Conservation (phyloP, 1,140 invertebrate species). For the Drosophila insularis region DNA sequence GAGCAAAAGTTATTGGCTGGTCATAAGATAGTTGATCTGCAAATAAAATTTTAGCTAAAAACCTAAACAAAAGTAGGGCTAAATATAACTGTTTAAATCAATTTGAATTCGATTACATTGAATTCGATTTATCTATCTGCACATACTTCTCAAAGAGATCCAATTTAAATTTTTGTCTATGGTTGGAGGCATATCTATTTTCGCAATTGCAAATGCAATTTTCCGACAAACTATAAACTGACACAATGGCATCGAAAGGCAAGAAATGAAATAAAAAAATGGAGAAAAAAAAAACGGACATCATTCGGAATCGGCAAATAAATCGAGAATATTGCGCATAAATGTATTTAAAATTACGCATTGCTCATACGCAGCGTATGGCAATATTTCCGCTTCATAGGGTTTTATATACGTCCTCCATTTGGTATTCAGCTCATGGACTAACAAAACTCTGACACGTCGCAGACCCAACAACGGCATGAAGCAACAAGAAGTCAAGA, state of each 20-base stretch:
- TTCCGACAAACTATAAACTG: slow-evolving; percentile 32
- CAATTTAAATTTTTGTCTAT: background rate
- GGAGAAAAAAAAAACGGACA: background rate
- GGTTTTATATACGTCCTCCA: slow-evolving; percentile 51
- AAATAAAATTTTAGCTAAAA: too few species aligned
- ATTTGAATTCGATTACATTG: too few species aligned
- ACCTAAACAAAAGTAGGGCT: too few species aligned
- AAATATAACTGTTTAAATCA: too few species aligned
- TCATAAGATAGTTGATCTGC: too few species aligned
- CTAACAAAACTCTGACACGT: slow-evolving; percentile 45
- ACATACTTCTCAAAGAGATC: background rate
- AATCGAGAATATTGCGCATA: slow-evolving; percentile 74
- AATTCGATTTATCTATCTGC: too few species aligned
- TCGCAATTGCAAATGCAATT: slow-evolving; percentile 49
- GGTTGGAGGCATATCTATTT: background rate
- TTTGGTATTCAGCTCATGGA: slow-evolving; percentile 65
- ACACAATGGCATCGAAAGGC: slow-evolving; percentile 23
- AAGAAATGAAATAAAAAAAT: slow-evolving; percentile 14
- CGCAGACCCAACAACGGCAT: slow-evolving; percentile 28
- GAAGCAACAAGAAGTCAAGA: slow-evolving; percentile 30
- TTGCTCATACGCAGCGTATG: slow-evolving; percentile 78
- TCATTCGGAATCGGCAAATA: slow-evolving; percentile 38
- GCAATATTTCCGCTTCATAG: slow-evolving; percentile 71
- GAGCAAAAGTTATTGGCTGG: too few species aligned
- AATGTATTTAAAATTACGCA: slow-evolving; percentile 79